Evolutionary conservation across 2,888 invertebrate genomes (phyloP).

Genomic region (Chymomyza procnemis): DNA sequence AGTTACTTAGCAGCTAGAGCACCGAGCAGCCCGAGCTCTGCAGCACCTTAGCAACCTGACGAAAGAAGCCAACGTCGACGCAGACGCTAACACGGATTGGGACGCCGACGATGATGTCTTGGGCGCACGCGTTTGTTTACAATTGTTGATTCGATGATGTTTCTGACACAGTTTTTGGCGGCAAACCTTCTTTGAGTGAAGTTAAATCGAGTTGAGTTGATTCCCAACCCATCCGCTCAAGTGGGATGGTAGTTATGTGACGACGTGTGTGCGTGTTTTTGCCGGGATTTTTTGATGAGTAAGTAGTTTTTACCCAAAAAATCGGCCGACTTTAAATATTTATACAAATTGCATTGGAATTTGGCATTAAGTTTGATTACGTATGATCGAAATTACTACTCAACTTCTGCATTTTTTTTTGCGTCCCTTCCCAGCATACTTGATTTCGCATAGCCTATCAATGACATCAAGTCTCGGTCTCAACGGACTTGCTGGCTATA

Average conservation of each 20-base stretch:
- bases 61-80: constrained; percentile 57
- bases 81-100: constrained; percentile 25
- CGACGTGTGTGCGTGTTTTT: neutral
- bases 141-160: constrained; percentile 62
- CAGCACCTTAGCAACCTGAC: constrained; percentile 73
- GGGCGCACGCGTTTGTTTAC: constrained; percentile 73
- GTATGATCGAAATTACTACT: too few species aligned
- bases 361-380: too few species aligned
- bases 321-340: neutral
- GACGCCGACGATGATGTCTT: constrained; percentile 13
- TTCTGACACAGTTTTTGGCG: constrained; percentile 53
- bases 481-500: too few species aligned
- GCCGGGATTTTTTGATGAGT: neutral
- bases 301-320: neutral
- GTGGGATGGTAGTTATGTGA: neutral
- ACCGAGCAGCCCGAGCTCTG: constrained; percentile 9
- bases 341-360: too few species aligned
- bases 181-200: constrained; percentile 35
- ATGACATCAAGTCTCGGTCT: too few species aligned
- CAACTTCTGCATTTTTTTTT: too few species aligned
- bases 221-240: neutral
- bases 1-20: constrained; percentile 35
- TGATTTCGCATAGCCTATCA: too few species aligned
- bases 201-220: neutral
- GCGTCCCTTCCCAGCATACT: too few species aligned